Percentiles rank a stretch among this genome's conserved stretches.
Conservation (phyloP, 2,797 vertebrate genomes). For the Tapera naevia region DNA sequence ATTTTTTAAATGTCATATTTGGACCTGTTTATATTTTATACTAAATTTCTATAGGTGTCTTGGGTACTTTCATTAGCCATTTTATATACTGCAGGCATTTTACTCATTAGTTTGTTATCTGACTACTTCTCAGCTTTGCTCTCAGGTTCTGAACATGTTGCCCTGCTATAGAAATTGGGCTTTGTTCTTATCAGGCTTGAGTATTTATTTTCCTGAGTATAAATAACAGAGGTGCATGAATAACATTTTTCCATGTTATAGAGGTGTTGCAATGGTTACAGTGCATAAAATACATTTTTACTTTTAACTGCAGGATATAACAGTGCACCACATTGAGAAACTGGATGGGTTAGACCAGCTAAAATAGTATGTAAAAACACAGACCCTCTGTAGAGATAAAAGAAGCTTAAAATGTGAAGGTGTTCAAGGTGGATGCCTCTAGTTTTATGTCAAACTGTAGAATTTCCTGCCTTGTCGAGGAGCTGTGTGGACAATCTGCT, state of each 20-base stretch:
- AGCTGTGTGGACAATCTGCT: not conserved
- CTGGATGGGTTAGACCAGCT: not conserved
- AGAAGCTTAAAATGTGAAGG: not conserved
- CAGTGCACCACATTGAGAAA: not conserved
- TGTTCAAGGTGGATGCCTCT: not conserved
- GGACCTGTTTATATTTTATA: not conserved
- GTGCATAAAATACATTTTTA: not conserved
- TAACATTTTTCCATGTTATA: not conserved
- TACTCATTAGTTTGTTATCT: not conserved
- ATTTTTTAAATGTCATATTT: not conserved
- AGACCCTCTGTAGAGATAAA: not conserved
- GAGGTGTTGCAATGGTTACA: not conserved
- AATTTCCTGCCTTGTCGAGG: not conserved
- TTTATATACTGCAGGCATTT: not conserved
- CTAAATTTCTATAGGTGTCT: not conserved
- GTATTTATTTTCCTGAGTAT: not conserved
- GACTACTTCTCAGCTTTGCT: not conserved
- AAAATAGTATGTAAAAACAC: not conserved
- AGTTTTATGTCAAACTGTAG: not conserved
- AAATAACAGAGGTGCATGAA: not conserved
- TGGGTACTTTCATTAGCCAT: not conserved
- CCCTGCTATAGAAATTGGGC: not conserved
- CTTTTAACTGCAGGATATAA: not conserved
- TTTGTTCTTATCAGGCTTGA: not conserved
- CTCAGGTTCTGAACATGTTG: not conserved